Evolutionary conservation across 2,113 vertebrate species (phyloP).

Genomic region (Clarias macrocephalus): DNA sequence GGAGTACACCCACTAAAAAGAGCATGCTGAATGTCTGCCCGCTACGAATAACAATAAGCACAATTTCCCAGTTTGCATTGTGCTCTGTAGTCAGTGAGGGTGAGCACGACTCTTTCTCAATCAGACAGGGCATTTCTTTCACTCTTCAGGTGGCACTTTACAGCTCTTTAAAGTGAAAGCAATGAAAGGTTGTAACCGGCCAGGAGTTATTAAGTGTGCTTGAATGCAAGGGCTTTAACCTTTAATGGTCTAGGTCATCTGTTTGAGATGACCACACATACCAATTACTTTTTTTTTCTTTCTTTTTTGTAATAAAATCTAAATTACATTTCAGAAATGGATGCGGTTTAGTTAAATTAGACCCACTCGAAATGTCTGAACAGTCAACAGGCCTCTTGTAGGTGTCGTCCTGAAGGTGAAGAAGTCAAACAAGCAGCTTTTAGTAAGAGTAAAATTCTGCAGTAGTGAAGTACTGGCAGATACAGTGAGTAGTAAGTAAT

Average conservation of each 20-base stretch:
- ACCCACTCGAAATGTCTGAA: not conserved
- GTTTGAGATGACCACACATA: constrained; percentile 25
- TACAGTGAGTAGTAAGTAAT: constrained; percentile 37
- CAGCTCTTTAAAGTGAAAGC: constrained; percentile 62
- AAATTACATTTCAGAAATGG: constrained; percentile 17
- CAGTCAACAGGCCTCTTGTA: not conserved
- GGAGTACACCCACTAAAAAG: constrained; percentile 66
- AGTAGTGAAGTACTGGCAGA: constrained; percentile 1
- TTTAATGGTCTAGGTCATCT: constrained; percentile 53
- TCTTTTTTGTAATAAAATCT: not conserved
- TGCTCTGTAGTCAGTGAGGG: constrained; percentile 51
- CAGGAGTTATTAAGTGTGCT: constrained; percentile 56
- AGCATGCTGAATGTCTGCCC: constrained; percentile 67
- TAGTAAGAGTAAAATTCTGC: not conserved
- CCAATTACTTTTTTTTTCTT: constrained; percentile 1
- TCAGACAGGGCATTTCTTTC: constrained; percentile 55
- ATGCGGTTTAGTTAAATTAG: constrained; percentile 20
- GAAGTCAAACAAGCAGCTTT: not conserved
- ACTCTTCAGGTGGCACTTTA: constrained; percentile 60
- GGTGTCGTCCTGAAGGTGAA: no score
- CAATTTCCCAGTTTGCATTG: constrained; percentile 70
- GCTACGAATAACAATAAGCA: constrained; percentile 74
- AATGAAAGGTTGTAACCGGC: constrained; percentile 55
- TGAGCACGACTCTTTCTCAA: constrained; percentile 52
- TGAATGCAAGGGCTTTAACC: constrained; percentile 56